These are phyloP conservation scores for Drosophila arawakana DNA, from an alignment of 1,140 invertebrate genomes.

Conservation along the genomic window DNA sequence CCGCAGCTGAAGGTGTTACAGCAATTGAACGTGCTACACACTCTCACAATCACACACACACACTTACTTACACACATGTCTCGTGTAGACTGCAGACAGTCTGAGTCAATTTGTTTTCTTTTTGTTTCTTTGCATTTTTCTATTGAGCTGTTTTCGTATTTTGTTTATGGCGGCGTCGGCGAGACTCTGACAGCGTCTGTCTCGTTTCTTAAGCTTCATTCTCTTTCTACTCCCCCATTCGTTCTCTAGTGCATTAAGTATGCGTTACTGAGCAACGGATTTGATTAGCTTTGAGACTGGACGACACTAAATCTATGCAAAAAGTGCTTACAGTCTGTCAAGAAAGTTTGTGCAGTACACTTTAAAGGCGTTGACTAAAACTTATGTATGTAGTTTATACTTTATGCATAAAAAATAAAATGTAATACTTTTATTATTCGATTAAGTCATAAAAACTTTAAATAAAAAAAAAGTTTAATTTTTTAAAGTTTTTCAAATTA, in stretches of 20 bases:
- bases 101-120: conserved; percentile 34
- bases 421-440: too few relatives aligned
- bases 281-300: conserved; percentile 6
- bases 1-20: conserved; percentile 62
- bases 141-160: conserved; percentile 40
- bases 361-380: too few relatives aligned
- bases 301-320: not conserved
- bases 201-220: conserved; percentile 2
- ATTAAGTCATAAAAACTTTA: too few relatives aligned
- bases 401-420: not conserved
- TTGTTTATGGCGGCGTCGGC: conserved; percentile 72
- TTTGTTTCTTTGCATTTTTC: conserved; percentile 26
- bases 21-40: conserved; percentile 47
- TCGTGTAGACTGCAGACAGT: conserved; percentile 20
- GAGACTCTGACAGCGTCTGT: conserved; percentile 55
- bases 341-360: too few relatives aligned
- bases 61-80: not conserved
- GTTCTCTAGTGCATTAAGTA: not conserved
- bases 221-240: conserved; percentile 6
- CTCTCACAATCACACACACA: not conserved
- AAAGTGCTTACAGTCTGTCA: not conserved
- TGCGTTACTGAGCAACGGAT: conserved; percentile 24
- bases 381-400: conserved; percentile 2
- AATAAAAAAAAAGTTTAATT: too few relatives aligned
- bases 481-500: too few relatives aligned